Conservation (phyloP, 2,797 vertebrate species). For the Ambastaia sidthimunki region DNA sequence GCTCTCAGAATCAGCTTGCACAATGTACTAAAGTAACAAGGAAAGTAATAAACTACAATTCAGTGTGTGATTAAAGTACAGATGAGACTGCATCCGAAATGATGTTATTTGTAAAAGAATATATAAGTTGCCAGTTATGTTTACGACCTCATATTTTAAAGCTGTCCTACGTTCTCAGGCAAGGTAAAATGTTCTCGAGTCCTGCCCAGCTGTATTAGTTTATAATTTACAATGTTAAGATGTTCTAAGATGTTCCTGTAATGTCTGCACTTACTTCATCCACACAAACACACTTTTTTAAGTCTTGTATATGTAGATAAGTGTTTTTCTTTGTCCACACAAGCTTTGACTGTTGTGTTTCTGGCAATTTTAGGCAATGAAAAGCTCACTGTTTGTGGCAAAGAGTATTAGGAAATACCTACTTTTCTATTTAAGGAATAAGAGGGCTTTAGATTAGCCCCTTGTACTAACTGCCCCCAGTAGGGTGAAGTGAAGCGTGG, state of each 20-base stretch:
- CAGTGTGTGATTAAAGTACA: not conserved
- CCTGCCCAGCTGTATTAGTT: not conserved
- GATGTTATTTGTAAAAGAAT: not conserved
- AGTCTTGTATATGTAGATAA: constrained; percentile 1
- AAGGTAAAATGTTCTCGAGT: not conserved
- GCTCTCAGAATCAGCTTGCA: constrained; percentile 8
- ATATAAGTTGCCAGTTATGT: too few relatives aligned
- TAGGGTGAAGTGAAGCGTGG: constrained; percentile 11
- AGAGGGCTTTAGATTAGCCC: constrained; percentile 41
- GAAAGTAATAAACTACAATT: not conserved
- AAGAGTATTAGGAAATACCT: constrained; percentile 15
- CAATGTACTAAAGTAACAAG: not conserved
- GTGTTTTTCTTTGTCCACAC: not conserved
- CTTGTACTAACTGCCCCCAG: constrained; percentile 9
- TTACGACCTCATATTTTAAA: too few relatives aligned
- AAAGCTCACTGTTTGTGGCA: constrained; percentile 16
- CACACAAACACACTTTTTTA: not conserved
- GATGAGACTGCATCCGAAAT: not conserved
- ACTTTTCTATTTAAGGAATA: not conserved
- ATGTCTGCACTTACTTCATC: not conserved
- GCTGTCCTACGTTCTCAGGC: not conserved
- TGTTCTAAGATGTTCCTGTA: not conserved
- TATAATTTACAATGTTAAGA: not conserved
- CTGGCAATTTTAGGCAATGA: constrained; percentile 2
- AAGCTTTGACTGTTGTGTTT: not conserved